Conservation (phyloP, 2,888 invertebrate genomes). For the Drosophila mayaguana region DNA sequence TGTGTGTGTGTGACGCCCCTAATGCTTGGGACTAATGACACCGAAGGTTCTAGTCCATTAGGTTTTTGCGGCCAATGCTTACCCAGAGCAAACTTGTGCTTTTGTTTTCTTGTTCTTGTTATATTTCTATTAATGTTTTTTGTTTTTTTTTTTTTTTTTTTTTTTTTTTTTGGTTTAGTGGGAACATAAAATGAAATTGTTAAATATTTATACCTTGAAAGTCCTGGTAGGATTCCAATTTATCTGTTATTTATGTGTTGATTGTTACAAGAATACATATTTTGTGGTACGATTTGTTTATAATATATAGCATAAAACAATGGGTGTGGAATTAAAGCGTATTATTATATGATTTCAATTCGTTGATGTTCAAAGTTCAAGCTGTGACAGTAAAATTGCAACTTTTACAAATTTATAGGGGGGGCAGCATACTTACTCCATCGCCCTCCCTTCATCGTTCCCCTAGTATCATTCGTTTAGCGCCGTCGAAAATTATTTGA, state of each 20-base stretch:
- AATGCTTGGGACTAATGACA: constrained; percentile 65
- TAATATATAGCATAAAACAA: constrained; percentile 62
- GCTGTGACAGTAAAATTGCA: constrained; percentile 51
- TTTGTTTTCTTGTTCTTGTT: constrained; percentile 30
- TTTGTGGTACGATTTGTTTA: constrained; percentile 53
- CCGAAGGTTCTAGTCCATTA: constrained; percentile 75
- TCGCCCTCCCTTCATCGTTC: no score
- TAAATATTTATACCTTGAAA: constrained; percentile 85
- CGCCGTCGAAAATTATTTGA: constrained; percentile 38
- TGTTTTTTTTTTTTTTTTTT: constrained; percentile 25
- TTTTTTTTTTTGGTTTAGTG: constrained; percentile 28
- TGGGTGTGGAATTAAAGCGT: constrained; percentile 71
- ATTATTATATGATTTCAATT: constrained; percentile 68
- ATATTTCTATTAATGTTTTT: constrained; percentile 22
- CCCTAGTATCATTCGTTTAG: background rate
- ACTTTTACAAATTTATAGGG: constrained; percentile 33
- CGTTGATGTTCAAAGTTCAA: constrained; percentile 17
- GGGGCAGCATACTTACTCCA: background rate
- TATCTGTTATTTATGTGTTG: constrained; percentile 83
- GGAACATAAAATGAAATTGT: constrained; percentile 71
- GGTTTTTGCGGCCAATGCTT: constrained; percentile 63
- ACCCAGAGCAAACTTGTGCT: constrained; percentile 57
- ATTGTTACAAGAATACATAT: constrained; percentile 68
- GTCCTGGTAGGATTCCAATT: constrained; percentile 86
- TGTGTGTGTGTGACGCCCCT: constrained; percentile 18